Base-by-base conservation (phyloP, 2,888 invertebrate species). In the Lasioglossum zephyrum region DNA sequence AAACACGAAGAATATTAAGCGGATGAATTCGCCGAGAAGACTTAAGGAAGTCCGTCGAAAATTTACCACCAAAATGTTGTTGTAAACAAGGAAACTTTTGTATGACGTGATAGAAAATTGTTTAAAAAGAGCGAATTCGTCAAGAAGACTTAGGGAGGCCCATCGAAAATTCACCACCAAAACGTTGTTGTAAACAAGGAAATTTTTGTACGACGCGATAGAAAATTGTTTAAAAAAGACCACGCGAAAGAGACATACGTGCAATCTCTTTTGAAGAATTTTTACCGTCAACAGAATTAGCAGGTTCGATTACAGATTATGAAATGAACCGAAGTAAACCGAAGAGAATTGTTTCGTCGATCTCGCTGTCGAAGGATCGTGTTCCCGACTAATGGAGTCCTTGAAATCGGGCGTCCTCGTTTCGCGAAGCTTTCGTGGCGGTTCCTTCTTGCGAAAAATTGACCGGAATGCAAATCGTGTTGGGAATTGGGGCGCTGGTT, bases 301-400 rank as follows among this genome's bases (percentile, higher is more conserved):
- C 6, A 6, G 18, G 6, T 49, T 18, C 49, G 2, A 49, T 22
- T 18, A 49, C 18, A 22, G 49, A 49, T 49, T 49, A 22, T 6
- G 18, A 26, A 60, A 13, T 60, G 13, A 13, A 1, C 26, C 26
- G 60, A 5, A 13, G 13, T 13, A 1, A 13, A 16, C 16, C 60
- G 60, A 60, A 22, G 60, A 26, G 60, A 31, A 31, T 31, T 31
- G 16, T 63, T 31, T 63, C 6, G 63, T 63, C 63, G 63, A 63
- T 63, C 31, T 63, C 26, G 11, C 16, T 63, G 31, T 26, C 63
- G 5, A 31, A 31, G n/a, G 73, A 53, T 76, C 84, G 81, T 41
- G 69, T 73, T 31, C 26, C 41, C 22, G 49, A 53, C 53, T 83
- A 86, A 83, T 79, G 77, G 83, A 86, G 77, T 79, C 80, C 79